Conservation (phyloP, 2,113 vertebrate species). For the Piprites chloris region DNA sequence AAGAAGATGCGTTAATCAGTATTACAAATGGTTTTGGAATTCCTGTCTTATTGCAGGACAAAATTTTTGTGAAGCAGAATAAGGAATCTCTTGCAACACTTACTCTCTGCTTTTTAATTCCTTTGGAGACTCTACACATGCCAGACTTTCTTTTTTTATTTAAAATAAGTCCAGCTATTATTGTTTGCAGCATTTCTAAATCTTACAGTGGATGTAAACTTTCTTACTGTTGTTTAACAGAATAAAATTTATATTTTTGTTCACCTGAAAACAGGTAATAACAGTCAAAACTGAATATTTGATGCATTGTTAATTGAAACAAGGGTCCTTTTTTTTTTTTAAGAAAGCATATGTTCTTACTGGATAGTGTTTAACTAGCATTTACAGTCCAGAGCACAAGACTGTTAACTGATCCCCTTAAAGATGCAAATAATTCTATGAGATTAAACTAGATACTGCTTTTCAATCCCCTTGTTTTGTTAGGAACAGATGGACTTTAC, state of each 20-base stretch:
- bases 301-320: neutral
- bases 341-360: neutral
- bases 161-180: neutral
- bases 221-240: neutral
- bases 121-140: neutral
- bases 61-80: neutral
- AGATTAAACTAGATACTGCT: neutral
- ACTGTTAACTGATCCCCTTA: neutral
- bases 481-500: slow-evolving; percentile 88
- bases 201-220: neutral
- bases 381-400: neutral
- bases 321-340: neutral
- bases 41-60: neutral
- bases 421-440: slow-evolving; percentile 14
- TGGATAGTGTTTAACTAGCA: neutral
- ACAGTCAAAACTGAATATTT: neutral
- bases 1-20: neutral
- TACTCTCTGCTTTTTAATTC: neutral
- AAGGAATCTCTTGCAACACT: neutral
- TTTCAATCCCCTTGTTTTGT: slow-evolving; percentile 69
- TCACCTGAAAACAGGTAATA: neutral
- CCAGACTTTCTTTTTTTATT: neutral
- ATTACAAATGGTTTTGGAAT: neutral
- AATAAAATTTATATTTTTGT: neutral
- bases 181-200: neutral